Conservation (phyloP, 1,140 invertebrate species). For the Brachionus calyciflorus region DNA sequence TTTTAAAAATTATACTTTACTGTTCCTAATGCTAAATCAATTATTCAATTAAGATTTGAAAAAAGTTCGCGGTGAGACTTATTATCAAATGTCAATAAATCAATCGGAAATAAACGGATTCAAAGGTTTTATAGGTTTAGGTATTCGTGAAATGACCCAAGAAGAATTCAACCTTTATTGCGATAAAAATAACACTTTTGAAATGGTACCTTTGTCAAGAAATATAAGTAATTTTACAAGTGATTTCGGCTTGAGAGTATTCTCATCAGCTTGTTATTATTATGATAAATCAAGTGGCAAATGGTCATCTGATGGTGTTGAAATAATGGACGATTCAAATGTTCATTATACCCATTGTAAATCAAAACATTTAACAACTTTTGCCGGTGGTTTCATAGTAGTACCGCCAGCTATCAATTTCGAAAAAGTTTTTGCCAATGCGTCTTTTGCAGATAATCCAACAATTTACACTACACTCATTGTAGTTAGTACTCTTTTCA, state of each 20-base stretch:
- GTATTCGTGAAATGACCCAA: neutral
- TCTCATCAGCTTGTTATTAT: conserved; percentile 49
- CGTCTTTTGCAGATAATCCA: conserved; percentile 64
- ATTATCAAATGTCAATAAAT: neutral
- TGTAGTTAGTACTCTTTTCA: conserved; percentile 60
- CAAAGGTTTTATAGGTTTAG: neutral
- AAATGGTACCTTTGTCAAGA: neutral
- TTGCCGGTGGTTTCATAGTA: conserved; percentile 59
- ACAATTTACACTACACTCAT: conserved; percentile 65
- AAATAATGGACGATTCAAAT: conserved; percentile 48
- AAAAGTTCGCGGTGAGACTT: neutral
- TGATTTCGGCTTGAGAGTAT: conserved; percentile 48
- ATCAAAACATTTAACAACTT: conserved; percentile 59
- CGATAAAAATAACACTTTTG: neutral
- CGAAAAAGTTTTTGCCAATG: conserved; percentile 59
- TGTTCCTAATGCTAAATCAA: too few relatives aligned
- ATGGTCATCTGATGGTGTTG: conserved; percentile 52
- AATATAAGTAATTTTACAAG: conserved; percentile 47
- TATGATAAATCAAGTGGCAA: conserved; percentile 48
- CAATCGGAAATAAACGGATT: neutral
- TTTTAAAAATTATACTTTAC: too few relatives aligned
- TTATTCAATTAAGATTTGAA: too few relatives aligned
- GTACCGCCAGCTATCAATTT: conserved; percentile 61
- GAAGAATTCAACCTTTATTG: neutral
- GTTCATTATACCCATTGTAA: conserved; percentile 50